Evolutionary conservation across 1,140 invertebrate species (phyloP), one percentile per base, ranked within the genome.

Genomic region (Drosophila setifemur): DNA sequence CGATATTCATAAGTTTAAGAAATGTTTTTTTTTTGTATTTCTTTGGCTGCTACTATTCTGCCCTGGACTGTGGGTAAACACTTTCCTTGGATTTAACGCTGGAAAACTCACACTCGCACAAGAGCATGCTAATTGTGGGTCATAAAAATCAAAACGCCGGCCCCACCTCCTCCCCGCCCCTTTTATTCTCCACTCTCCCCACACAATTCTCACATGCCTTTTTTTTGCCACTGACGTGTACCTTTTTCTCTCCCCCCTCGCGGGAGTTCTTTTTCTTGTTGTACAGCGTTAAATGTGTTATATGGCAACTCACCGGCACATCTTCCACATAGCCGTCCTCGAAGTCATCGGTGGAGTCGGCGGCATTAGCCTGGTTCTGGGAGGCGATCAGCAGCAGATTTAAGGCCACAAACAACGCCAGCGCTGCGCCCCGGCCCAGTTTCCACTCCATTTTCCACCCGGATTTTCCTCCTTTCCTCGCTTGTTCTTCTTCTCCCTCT

Each of bases 271-370:
- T n/a, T n/a, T n/a, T n/a, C n/a, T n/a, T n/a, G n/a, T n/a, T n/a
- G n/a, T n/a, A n/a, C n/a, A n/a, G n/a, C n/a, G n/a, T n/a, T n/a
- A n/a, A n/a, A n/a, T 40, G 29, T 37, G 1, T 28, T 4, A 18
- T 29, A 37, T 40, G 39, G 37, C 37, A 21, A 8, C 78, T 83
- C 45, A 90, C 88, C 78, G 79, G 83, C 35, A 89, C 74, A 67
- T 89, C 88, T 52, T 90, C 88, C 14, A 90, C 88, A 21, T 71
- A 42, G 3, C 88, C 88, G 43, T 89, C 88, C 28, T 87, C 88
- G 39, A 79, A 83, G 45, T 89, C 88, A 40, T 81, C 86, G 4
- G 64, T 55, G 12, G 74, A 29, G 21, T 40, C 67, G 43, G 31
- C 49, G 16, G 39, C 43, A 16, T 18, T 3, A 2, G 33, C 33